Conservation (phyloP, 2,797 vertebrate species). For the Malacoctenus gilli region DNA sequence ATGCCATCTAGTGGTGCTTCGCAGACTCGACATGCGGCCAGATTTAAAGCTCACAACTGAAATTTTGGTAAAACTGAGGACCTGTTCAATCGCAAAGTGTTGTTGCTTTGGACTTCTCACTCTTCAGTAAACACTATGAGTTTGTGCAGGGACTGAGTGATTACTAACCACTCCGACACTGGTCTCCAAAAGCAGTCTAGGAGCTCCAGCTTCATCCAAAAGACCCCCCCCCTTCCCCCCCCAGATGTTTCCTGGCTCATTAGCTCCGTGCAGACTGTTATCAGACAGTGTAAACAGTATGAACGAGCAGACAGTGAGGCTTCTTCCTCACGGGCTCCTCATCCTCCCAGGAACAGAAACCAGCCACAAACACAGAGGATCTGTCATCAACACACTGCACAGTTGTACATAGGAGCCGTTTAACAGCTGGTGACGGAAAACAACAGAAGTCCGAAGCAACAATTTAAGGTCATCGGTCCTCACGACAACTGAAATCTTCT, state of each 20-base stretch:
- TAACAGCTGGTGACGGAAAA: too few relatives aligned
- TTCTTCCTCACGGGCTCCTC: slow-evolving; percentile 20
- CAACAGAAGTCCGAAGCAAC: too few relatives aligned
- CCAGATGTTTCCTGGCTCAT: slow-evolving; percentile 29
- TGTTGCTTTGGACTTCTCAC: too few relatives aligned
- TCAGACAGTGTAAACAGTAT: slow-evolving; percentile 48
- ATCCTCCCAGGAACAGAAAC: slow-evolving; percentile 12
- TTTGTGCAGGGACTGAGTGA: too few relatives aligned
- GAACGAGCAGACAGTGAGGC: slow-evolving; percentile 27
- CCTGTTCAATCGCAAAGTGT: too few relatives aligned
- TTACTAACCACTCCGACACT: too few relatives aligned
- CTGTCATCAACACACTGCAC: slow-evolving; percentile 24
- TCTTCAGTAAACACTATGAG: too few relatives aligned
- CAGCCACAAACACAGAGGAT: slow-evolving; percentile 9
- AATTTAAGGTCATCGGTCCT: too few relatives aligned
- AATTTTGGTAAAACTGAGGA: too few relatives aligned
- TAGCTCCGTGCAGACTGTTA: slow-evolving; percentile 33
- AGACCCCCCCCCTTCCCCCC: slow-evolving; percentile 3
- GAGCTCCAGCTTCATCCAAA: too few relatives aligned
- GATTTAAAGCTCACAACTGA: background rate
- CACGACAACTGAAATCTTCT: slow-evolving; percentile 12
- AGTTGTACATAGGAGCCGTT: too few relatives aligned
- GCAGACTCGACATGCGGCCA: background rate
- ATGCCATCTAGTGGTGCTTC: slow-evolving; percentile 76
- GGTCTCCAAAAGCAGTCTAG: too few relatives aligned